Percentiles rank a stretch among this genome's conserved stretches.
These are phyloP conservation scores for Mycetomoellerius zeteki DNA, from an alignment of 1,140 invertebrate genomes.

Conservation along the genomic window DNA sequence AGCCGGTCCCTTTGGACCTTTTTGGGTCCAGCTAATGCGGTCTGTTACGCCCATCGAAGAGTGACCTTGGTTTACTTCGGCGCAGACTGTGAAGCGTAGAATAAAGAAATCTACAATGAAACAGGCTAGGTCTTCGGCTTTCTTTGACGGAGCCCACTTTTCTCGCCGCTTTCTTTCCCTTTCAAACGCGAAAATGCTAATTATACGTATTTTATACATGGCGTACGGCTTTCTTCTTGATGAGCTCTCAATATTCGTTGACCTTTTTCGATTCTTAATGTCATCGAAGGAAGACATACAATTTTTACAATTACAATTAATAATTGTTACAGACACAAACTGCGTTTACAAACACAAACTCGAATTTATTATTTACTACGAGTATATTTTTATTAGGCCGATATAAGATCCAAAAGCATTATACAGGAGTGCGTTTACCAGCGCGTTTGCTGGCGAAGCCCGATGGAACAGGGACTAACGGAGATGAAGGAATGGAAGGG, in stretches of 20 bases:
- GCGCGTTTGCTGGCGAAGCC: not conserved
- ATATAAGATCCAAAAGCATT: not conserved
- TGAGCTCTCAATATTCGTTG: not conserved
- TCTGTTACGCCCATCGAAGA: slow-evolving; percentile 64
- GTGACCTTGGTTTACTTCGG: slow-evolving; percentile 35
- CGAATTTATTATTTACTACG: not conserved
- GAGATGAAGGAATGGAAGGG: slow-evolving; percentile 24
- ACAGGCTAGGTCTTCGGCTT: slow-evolving; percentile 72
- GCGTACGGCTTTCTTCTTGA: not conserved
- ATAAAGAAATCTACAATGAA: slow-evolving; percentile 77
- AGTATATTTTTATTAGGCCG: not conserved
- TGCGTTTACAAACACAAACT: not conserved
- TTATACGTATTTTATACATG: slow-evolving; percentile 72
- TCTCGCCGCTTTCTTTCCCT: slow-evolving; percentile 72
- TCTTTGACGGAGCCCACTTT: slow-evolving; percentile 73
- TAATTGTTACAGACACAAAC: not conserved
- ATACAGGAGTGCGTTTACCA: not conserved
- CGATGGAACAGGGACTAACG: not conserved
- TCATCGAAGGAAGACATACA: not conserved
- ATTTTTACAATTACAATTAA: slow-evolving; percentile 4
- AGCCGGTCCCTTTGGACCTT: slow-evolving; percentile 31
- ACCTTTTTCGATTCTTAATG: not conserved
- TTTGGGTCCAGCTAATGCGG: slow-evolving; percentile 27
- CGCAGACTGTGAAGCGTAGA: slow-evolving; percentile 26
- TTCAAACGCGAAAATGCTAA: slow-evolving; percentile 75